Conservation (phyloP, 2,888 invertebrate genomes). For the Amphipyra berbera region DNA sequence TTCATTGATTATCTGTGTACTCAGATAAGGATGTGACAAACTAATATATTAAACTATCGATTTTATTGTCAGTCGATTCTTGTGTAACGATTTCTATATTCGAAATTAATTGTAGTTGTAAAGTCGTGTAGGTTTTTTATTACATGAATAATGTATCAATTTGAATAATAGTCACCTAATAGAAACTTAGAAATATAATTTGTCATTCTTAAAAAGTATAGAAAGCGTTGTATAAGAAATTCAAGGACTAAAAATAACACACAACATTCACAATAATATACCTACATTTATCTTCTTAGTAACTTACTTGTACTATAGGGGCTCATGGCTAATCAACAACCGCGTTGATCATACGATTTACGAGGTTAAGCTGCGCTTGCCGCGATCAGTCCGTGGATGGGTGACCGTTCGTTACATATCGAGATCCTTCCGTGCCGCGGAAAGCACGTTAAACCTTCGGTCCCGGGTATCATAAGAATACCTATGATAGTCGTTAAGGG, state of each 20-base stretch:
- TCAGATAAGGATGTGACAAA: conserved; percentile 68
- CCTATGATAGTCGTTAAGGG: too few relatives aligned
- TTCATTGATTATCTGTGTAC: conserved; percentile 63
- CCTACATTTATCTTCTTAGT: too few relatives aligned
- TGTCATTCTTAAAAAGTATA: conserved; percentile 39
- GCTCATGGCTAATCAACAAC: too few relatives aligned
- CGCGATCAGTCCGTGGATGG: too few relatives aligned
- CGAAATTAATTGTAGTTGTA: conserved; percentile 48
- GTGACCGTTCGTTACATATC: too few relatives aligned
- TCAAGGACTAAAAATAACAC: conserved; percentile 12
- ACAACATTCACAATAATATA: too few relatives aligned
- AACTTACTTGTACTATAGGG: too few relatives aligned
- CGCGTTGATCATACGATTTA: too few relatives aligned
- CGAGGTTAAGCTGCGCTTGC: too few relatives aligned
- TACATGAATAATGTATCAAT: conserved; percentile 33
- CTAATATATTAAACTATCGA: conserved; percentile 71
- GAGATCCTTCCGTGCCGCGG: too few relatives aligned
- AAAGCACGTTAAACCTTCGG: too few relatives aligned
- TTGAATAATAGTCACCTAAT: conserved; percentile 40
- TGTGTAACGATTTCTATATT: conserved; percentile 47
- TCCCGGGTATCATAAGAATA: too few relatives aligned
- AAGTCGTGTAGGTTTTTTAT: conserved; percentile 38
- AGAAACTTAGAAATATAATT: conserved; percentile 33
- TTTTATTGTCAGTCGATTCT: conserved; percentile 56
- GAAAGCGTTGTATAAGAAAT: conserved; percentile 22